Evolutionary conservation across 2,888 invertebrate species (phyloP).

Genomic region (Hofmannophila pseudospretella): DNA sequence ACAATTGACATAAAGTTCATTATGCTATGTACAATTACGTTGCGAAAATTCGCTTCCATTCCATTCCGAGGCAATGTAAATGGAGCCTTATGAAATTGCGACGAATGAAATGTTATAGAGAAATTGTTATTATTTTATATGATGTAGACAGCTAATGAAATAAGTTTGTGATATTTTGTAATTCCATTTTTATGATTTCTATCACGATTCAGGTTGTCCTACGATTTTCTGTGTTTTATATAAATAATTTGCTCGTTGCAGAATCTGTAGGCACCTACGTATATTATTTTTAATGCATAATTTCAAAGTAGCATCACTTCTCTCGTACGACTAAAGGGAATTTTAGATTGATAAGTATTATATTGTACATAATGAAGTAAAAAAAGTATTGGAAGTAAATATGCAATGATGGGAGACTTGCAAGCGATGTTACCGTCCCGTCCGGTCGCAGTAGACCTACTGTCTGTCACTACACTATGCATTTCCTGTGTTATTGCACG

Average conservation of each 20-base stretch:
- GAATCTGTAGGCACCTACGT: no score
- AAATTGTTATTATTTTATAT: background rate
- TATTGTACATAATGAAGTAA: conserved; percentile 7
- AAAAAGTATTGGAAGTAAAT: background rate
- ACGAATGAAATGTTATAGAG: no score
- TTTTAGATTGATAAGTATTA: background rate
- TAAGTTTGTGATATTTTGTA: conserved; percentile 1
- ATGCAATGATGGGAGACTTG: conserved; percentile 4
- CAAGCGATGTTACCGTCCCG: conserved; percentile 35
- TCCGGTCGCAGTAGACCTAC: background rate
- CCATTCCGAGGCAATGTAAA: background rate
- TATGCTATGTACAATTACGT: no score
- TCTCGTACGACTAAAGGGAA: background rate
- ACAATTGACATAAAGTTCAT: no score
- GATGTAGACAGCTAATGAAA: background rate
- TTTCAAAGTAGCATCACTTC: no score
- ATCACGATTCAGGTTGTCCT: background rate
- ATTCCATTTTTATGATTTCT: background rate
- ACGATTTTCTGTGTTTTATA: no score
- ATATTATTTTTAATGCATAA: no score
- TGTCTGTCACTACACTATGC: conserved; percentile 11
- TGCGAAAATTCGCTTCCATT: no score
- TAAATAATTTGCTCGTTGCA: no score
- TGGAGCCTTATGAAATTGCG: background rate
- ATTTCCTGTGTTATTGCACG: conserved; percentile 22